Percentiles rank a stretch among this genome's conserved stretches.
These are phyloP conservation scores for Agrilus cyanescens DNA, from an alignment of 2,888 invertebrate species.

Conservation along the genomic window DNA sequence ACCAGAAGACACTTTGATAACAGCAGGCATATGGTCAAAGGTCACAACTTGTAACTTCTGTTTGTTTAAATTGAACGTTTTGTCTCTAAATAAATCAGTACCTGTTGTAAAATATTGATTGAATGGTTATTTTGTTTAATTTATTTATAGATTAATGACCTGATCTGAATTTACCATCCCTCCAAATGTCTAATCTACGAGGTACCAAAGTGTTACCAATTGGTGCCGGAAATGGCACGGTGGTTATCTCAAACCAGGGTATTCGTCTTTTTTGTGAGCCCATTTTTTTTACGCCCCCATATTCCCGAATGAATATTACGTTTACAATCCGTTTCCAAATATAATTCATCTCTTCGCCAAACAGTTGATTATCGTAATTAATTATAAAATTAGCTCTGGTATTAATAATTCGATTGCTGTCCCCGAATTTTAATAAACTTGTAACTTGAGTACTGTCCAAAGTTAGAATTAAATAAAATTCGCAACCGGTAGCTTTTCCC, in stretches of 20 bases:
- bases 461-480: constrained; percentile 56
- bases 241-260: constrained; percentile 58
- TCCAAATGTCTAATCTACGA: constrained; percentile 56
- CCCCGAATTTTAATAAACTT: constrained; percentile 56
- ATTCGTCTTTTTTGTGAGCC: constrained; percentile 26
- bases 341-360: constrained; percentile 51
- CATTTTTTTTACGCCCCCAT: constrained; percentile 24
- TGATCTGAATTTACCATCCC: constrained; percentile 46
- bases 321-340: constrained; percentile 69
- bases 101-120: constrained; percentile 18
- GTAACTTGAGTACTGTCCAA: constrained; percentile 59
- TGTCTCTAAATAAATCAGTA: constrained; percentile 42
- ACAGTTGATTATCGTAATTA: constrained; percentile 56
- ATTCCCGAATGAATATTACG: constrained; percentile 56
- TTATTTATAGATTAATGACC: constrained; percentile 18
- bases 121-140: neutral
- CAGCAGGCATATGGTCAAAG: constrained; percentile 57
- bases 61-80: constrained; percentile 46
- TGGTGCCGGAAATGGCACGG: constrained; percentile 61
- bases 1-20: constrained; percentile 27
- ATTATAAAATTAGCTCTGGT: constrained; percentile 60
- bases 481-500: constrained; percentile 54
- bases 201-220: constrained; percentile 44
- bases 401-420: constrained; percentile 58
- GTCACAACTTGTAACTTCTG: constrained; percentile 50